Percentiles rank a stretch among this genome's conserved stretches.
phyloP scores from a whole-genome alignment of 2,888 invertebrate genomes.

The Galeopsomyia nigrocyanea region DNA sequence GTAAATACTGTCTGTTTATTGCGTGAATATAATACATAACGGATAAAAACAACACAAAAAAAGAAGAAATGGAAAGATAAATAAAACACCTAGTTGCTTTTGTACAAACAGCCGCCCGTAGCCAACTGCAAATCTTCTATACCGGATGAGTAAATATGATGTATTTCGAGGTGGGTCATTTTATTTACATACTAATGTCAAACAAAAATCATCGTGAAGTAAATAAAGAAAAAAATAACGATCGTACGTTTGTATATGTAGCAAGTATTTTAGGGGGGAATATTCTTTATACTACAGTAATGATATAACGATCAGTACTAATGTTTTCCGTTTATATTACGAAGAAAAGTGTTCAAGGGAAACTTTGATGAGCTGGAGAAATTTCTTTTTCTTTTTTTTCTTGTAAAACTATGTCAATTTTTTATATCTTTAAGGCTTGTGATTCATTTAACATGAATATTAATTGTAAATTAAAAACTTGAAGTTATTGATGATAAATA shows the following conservation, averaged over 20 bases:
- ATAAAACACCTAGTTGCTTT: slow-evolving; percentile 44
- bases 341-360: slow-evolving; percentile 19
- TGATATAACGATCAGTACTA: slow-evolving; percentile 19
- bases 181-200: no score
- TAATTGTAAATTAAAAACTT: neutral
- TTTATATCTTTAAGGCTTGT: slow-evolving; percentile 22
- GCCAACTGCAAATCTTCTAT: slow-evolving; percentile 34
- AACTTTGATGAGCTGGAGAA: slow-evolving; percentile 24
- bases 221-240: slow-evolving; percentile 28
- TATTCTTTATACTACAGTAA: slow-evolving; percentile 8
- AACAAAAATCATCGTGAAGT: slow-evolving; percentile 25
- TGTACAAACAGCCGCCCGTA: slow-evolving; percentile 48
- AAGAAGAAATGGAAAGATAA: neutral
- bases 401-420: slow-evolving; percentile 8
- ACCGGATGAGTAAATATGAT: slow-evolving; percentile 29
- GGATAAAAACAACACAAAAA: neutral
- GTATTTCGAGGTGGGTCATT: neutral
- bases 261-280: slow-evolving; percentile 25
- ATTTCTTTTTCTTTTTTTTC: neutral
- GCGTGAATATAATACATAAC: slow-evolving; percentile 43
- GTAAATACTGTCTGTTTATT: slow-evolving; percentile 48
- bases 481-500: no score
- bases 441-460: slow-evolving; percentile 15
- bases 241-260: slow-evolving; percentile 33
- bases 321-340: slow-evolving; percentile 16